These are phyloP conservation scores for Pinctada fucata DNA, from an alignment of 2,888 invertebrate genomes.

Conservation along the genomic window DNA sequence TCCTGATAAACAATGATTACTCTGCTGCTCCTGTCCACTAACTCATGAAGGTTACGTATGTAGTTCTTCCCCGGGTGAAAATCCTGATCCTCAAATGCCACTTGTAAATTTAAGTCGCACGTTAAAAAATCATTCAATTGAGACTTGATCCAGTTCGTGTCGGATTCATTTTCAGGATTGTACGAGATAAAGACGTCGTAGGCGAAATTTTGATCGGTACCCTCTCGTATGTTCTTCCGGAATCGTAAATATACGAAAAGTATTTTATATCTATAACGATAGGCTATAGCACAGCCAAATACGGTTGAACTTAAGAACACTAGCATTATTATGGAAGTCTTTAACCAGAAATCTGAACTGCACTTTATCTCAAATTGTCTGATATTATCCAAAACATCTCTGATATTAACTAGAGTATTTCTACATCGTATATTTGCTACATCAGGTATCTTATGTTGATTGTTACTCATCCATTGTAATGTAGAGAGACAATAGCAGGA, in stretches of 20 bases:
- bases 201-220: background rate
- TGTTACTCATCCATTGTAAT: background rate
- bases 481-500: background rate
- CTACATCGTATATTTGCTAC: background rate
- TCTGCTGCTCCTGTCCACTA: background rate
- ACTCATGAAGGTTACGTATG: background rate
- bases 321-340: background rate
- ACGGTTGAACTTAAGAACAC: background rate
- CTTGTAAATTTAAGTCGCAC: background rate
- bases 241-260: background rate
- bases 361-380: background rate
- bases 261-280: background rate
- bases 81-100: background rate
- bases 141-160: background rate
- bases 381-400: background rate
- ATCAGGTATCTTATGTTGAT: background rate
- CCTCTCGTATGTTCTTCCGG: background rate
- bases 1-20: background rate
- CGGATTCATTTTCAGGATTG: background rate
- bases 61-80: background rate
- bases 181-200: background rate
- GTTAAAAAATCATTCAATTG: background rate
- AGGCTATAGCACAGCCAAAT: background rate
- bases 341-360: background rate
- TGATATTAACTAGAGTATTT: background rate